Base-by-base conservation (phyloP, 2,113 vertebrate species). In the Tyto alba region DNA sequence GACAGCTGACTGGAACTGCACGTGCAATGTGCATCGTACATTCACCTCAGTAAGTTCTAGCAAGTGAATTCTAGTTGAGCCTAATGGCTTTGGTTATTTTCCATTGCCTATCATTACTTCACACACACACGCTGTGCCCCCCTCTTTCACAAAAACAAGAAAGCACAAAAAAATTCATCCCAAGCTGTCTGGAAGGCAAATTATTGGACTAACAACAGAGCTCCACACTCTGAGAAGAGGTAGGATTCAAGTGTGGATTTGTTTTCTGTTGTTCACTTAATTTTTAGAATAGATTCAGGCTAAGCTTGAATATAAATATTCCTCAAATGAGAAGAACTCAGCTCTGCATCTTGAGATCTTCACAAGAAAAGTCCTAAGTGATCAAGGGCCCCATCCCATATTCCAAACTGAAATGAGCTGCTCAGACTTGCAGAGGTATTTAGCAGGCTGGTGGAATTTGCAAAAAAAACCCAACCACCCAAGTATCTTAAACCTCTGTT, bases 381-480 rank as follows among this genome's bases (percentile, higher is more conserved):
- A 96, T 90, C 75, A 92, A 93, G 94, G 74, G 90, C 38, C 22
- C 52, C 76, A 82, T 89, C 66, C 84, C 77, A 60, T 90, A 68
- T 72, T 71, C 89, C 76, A 88, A 95, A 60, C 57, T 80, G 83
- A 88, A 88, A 41, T 72, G 95, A 96, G 84, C 74, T 96, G 91
- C 77, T 89, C 80, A 93, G 91, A 93, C 89, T 94, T 96, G 94
- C 80, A 79, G 34, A 95, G 66, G 40, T 89, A 97, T 97, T 93
- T 81, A 95, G 56, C 18, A 87, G 69, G 89, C 69, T 95, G 69
- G 40, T 78, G 77, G 64, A 95, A 96, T 95, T 74, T 40, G 56
- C 29, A 90, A 92, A 77, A 66, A 93, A 91, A 29, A 2, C 16
- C 17, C 88, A 92, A 56, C 88, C 91, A 89, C 83, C 72, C 52